Evolutionary conservation across 1,140 invertebrate genomes (phyloP).

Genomic region (Brachionus calyciflorus): DNA sequence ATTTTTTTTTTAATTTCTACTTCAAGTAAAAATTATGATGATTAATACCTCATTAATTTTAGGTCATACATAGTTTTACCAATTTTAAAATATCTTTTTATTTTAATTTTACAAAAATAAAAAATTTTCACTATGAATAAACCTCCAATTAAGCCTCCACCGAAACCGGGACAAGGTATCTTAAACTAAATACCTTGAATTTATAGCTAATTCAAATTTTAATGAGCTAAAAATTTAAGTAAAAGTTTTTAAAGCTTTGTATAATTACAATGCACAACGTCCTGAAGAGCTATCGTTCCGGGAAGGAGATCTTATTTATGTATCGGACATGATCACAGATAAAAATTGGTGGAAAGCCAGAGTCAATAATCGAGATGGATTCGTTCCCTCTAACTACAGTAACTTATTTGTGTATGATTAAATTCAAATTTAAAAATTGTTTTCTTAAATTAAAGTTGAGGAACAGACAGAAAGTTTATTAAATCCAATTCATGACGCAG

Average conservation of each 20-base stretch:
- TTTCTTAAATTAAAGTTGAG: neutral
- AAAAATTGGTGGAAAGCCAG: constrained; percentile 39
- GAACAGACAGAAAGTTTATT: constrained; percentile 4
- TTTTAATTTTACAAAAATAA: too few species aligned
- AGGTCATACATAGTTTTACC: too few species aligned
- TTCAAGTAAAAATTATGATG: too few species aligned
- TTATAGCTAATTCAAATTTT: neutral
- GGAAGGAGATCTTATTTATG: constrained; percentile 37
- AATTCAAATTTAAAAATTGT: neutral
- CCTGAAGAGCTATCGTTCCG: neutral
- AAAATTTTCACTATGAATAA: neutral
- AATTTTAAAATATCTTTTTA: too few species aligned
- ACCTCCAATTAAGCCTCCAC: neutral
- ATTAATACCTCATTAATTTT: too few species aligned
- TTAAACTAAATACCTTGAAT: neutral
- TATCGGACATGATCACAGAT: constrained; percentile 19
- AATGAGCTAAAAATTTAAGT: neutral
- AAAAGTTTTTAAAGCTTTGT: constrained; percentile 15
- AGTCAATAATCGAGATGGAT: constrained; percentile 13
- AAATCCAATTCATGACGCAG: constrained; percentile 38
- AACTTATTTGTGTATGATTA: neutral
- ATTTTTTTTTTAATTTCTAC: too few species aligned
- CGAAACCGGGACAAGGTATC: constrained; percentile 21
- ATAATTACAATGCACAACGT: neutral
- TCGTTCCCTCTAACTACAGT: constrained; percentile 31